Percentiles rank a stretch among this genome's conserved stretches.
Conservation (phyloP, 2,797 vertebrate species). For the Chelon labrosus region DNA sequence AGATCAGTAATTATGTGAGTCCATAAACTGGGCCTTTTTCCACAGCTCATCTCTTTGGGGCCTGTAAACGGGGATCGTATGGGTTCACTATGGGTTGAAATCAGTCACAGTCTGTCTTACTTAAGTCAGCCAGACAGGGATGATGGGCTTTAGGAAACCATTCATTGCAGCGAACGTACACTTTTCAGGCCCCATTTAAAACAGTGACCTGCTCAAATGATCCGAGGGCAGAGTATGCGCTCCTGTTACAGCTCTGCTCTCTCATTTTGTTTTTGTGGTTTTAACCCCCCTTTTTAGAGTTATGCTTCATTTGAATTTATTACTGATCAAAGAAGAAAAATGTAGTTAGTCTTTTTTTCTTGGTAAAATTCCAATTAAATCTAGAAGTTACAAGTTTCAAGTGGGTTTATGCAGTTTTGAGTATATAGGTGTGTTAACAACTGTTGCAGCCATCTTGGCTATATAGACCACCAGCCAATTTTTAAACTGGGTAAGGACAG, state of each 20-base stretch:
- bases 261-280: conserved; percentile 9
- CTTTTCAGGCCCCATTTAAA: conserved; percentile 63
- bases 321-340: not conserved
- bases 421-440: no score
- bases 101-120: conserved; percentile 74
- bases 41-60: conserved; percentile 44
- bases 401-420: no score
- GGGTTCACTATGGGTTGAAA: conserved; percentile 69
- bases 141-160: conserved; percentile 71
- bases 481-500: no score
- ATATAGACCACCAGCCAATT: no score
- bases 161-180: conserved; percentile 65
- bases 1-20: conserved; percentile 37
- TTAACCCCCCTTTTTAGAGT: not conserved
- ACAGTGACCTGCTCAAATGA: conserved; percentile 47
- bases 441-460: no score
- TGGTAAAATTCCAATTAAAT: not conserved
- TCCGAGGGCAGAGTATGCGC: conserved; percentile 47
- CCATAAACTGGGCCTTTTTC: conserved; percentile 35
- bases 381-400: no score
- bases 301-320: not conserved
- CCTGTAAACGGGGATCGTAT: conserved; percentile 61
- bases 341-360: not conserved
- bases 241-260: conserved; percentile 24
- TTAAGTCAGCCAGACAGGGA: conserved; percentile 69